A percentile compares a stretch with the other conserved stretches of the same genome.
Conservation (phyloP, 2,888 invertebrate species). For the Deroplatys truncata region DNA sequence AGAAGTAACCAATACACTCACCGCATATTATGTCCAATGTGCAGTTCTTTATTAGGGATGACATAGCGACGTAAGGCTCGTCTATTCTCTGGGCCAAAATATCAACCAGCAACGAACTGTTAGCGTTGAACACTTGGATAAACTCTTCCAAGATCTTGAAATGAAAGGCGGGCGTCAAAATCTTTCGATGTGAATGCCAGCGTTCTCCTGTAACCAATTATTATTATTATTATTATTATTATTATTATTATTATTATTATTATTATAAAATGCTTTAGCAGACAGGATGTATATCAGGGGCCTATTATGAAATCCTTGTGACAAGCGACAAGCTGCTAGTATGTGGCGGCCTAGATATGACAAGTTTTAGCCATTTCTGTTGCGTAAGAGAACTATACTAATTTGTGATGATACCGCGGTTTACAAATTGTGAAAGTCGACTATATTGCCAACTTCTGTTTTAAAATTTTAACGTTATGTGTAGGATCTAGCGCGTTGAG, state of each 20-base stretch:
- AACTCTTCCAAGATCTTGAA: slow-evolving; percentile 24
- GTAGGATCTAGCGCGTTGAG: too few species aligned
- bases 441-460: too few species aligned
- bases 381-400: too few species aligned
- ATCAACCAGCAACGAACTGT: slow-evolving; percentile 6
- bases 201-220: slow-evolving; percentile 5
- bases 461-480: too few species aligned
- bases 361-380: neutral
- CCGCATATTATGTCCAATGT: slow-evolving; percentile 26
- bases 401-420: too few species aligned
- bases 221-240: neutral
- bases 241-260: neutral
- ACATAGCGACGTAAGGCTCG: neutral
- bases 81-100: neutral
- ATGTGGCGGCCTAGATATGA: neutral
- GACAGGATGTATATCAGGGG: neutral
- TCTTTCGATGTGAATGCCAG: slow-evolving; percentile 19
- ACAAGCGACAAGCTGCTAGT: neutral
- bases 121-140: slow-evolving; percentile 2
- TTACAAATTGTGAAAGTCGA: too few species aligned
- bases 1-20: neutral
- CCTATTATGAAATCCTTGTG: neutral
- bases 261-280: too few species aligned
- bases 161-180: slow-evolving; percentile 25
- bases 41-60: neutral